phyloP scores from a whole-genome alignment of 1,140 invertebrate species.

The Lordiphosa stackelbergi region DNA sequence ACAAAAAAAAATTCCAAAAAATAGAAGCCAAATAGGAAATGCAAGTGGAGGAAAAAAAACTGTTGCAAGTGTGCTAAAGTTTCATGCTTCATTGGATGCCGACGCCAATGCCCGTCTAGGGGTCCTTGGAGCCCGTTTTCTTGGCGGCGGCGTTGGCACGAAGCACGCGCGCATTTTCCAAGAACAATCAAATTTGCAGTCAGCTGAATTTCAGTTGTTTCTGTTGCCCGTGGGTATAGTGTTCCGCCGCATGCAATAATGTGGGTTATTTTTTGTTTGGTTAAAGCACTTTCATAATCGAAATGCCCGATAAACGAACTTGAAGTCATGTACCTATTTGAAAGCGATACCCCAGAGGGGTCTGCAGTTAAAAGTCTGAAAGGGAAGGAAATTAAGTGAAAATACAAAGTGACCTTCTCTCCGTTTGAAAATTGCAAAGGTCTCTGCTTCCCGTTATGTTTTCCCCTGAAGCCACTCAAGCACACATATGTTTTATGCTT shows the following conservation, averaged over 20 bases:
- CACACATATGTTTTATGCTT: constrained; percentile 70
- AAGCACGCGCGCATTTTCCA: constrained; percentile 37
- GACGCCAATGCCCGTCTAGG: constrained; percentile 21
- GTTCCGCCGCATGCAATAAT: constrained; percentile 30
- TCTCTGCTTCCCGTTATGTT: not conserved
- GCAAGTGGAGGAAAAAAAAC: constrained; percentile 38
- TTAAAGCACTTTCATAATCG: constrained; percentile 69
- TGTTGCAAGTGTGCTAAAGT: constrained; percentile 73
- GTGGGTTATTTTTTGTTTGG: constrained; percentile 8
- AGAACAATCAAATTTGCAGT: constrained; percentile 72
- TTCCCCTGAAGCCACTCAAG: constrained; percentile 45
- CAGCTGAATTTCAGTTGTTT: constrained; percentile 50
- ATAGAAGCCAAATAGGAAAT: constrained; percentile 34
- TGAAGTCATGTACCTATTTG: constrained; percentile 8
- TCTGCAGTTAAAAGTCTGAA: not conserved
- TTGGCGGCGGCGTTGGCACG: constrained; percentile 30
- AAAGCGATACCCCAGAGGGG: not conserved
- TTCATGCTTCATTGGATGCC: constrained; percentile 70
- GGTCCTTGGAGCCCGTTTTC: constrained; percentile 42
- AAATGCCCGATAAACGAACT: constrained; percentile 49
- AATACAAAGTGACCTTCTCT: constrained; percentile 27
- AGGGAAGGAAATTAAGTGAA: not conserved
- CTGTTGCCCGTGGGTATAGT: constrained; percentile 43
- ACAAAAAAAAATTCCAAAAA: constrained; percentile 12
- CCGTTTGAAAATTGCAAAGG: constrained; percentile 65